Base-by-base conservation (phyloP, 2,113 vertebrate species). In the Calyptomena viridis region DNA sequence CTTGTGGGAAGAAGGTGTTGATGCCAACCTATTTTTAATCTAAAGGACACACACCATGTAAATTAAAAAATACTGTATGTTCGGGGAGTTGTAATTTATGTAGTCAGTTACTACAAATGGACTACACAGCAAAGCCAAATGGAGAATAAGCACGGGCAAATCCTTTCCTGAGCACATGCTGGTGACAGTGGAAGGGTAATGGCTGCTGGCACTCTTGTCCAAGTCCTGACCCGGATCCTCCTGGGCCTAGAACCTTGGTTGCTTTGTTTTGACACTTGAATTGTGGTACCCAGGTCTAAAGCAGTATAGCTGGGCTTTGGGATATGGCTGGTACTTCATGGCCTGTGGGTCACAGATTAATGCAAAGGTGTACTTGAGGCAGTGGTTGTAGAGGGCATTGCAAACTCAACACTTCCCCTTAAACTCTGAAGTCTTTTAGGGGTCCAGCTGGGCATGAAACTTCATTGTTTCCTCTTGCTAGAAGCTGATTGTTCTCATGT, bases 281-380 rank as follows among this genome's bases (percentile, higher is more conserved):
- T 10, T n/a, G 58, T 64, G 44, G n/a, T 53, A 31, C 27, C 27
- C 30, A 66, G 39, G 3, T 21, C 2, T 30, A 10, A 30, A 40
- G 69, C 52, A 40, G 73, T 5, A 1, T 7, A 30, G 64, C 60
- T 77, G 77, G 46, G 39, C 74, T 81, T 47, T 71, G 63, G 40
- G 30, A 11, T 12, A 0, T 2, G 42, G 56, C 66, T 66, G 39
- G 17, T 16, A 2, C 39, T 56, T 5, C 16, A 5, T 15, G 47
- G 18, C 22, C 84, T 52, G 14, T 0, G 4, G 14, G 4, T 40
- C 22, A 5, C 22, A 8, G 0, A 40, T 40, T 6, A 7, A 17
- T 3, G 4, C 23, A 47, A 2, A 17, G 49, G 24, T n/a, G 8
- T 8, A 1, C 68, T 46, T 2, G 1, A 68, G 47, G 58, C 23